Conservation (phyloP, 2,113 vertebrate genomes). For the Pan paniscus region DNA sequence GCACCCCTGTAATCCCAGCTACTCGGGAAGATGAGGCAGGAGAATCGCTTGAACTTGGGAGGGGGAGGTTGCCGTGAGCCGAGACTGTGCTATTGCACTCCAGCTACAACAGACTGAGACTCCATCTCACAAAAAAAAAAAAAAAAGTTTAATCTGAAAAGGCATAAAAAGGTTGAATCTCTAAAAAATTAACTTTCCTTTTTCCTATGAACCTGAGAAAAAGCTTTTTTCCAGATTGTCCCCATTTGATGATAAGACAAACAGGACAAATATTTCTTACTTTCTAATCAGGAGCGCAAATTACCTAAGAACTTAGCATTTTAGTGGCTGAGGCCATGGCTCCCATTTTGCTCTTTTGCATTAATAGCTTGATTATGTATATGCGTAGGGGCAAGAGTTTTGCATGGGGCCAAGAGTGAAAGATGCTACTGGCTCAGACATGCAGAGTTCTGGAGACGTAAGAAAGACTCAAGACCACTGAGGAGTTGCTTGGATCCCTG, state of each 20-base stretch:
- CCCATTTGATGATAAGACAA: neutral
- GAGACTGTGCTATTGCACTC: too few relatives aligned
- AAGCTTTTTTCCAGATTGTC: neutral
- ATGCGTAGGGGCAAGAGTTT: neutral
- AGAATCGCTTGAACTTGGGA: too few relatives aligned
- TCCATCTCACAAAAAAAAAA: too few relatives aligned
- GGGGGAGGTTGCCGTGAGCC: too few relatives aligned
- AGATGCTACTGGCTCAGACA: too few relatives aligned
- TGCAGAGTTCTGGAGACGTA: neutral
- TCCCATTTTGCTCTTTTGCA: neutral
- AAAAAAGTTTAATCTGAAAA: neutral
- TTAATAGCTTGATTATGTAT: neutral
- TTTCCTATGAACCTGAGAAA: too few relatives aligned
- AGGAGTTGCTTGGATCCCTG: too few relatives aligned
- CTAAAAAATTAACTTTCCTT: neutral
- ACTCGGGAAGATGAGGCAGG: too few relatives aligned
- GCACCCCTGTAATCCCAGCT: too few relatives aligned
- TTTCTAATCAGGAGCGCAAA: neutral
- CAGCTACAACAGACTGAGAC: too few relatives aligned
- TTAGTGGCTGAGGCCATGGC: fast-evolving
- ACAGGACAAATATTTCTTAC: neutral
- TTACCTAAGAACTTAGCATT: fast-evolving
- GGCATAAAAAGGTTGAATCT: neutral
- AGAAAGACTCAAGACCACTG: neutral
- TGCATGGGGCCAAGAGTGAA: neutral